These are phyloP conservation scores for Stegodyphus dumicola DNA, from an alignment of 1,140 invertebrate genomes.

Conservation along the genomic window DNA sequence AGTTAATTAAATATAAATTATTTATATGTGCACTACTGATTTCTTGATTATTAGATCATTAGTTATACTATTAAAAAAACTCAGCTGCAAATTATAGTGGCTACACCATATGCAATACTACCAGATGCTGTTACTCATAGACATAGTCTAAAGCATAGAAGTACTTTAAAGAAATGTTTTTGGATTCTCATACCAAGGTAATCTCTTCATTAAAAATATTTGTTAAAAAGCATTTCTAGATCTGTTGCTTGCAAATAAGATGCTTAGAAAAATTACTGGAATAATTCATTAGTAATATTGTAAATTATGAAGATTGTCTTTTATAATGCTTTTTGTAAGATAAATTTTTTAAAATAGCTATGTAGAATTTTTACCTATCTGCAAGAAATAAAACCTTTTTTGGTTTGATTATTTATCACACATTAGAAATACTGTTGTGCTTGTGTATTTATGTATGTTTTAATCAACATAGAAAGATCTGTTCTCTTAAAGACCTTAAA, in stretches of 20 bases:
- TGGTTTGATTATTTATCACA: neutral
- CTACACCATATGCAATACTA: constrained; percentile 28
- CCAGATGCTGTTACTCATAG: constrained; percentile 20
- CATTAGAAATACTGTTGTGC: neutral
- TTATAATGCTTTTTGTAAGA: constrained; percentile 3
- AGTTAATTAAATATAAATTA: too few species aligned
- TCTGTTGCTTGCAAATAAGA: constrained; percentile 18
- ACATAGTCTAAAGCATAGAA: constrained; percentile 17
- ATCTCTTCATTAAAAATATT: neutral
- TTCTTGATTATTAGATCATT: too few species aligned
- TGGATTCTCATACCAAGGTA: neutral
- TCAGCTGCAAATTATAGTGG: too few species aligned
- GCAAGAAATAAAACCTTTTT: neutral
- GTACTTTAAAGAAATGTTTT: neutral
- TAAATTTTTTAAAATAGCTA: neutral
- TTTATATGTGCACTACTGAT: too few species aligned
- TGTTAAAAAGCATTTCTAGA: constrained; percentile 1
- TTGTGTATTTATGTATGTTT: neutral
- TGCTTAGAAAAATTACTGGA: neutral
- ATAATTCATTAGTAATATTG: neutral
- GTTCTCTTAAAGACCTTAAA: neutral
- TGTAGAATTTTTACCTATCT: neutral
- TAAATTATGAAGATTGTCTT: neutral
- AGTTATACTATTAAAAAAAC: neutral
- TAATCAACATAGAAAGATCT: neutral